phyloP scores from a whole-genome alignment of 1,140 invertebrate species.

The Pinna nobilis region DNA sequence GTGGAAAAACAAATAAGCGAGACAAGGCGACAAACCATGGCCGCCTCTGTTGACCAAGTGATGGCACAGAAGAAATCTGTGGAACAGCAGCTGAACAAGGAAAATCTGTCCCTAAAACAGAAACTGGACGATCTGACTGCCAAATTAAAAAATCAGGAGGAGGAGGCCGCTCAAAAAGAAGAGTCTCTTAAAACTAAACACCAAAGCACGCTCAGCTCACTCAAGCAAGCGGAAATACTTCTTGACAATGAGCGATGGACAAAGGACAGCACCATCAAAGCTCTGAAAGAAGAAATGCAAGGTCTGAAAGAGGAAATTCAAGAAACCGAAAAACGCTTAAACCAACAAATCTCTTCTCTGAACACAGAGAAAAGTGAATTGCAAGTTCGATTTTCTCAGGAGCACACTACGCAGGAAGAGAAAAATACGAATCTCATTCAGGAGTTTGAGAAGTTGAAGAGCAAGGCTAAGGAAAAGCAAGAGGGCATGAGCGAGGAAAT shows the following conservation, averaged over 20 bases:
- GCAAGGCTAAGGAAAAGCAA: conserved; percentile 10
- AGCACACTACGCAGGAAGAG: conserved; percentile 7
- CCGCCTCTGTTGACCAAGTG: conserved; percentile 28
- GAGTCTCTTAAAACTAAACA: conserved; percentile 29
- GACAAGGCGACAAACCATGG: conserved; percentile 35
- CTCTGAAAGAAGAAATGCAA: conserved; percentile 39
- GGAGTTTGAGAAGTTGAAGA: conserved; percentile 11
- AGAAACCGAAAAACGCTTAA: conserved; percentile 34
- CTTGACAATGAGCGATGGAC: conserved; percentile 44
- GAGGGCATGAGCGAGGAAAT: not conserved
- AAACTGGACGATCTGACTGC: conserved; percentile 14
- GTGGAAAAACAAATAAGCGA: conserved; percentile 39
- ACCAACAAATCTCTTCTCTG: conserved; percentile 17
- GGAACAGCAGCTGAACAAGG: conserved; percentile 24
- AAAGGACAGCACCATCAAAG: conserved; percentile 33
- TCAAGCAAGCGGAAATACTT: conserved; percentile 34
- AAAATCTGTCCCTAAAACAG: not conserved
- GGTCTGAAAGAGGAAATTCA: conserved; percentile 35
- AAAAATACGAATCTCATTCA: conserved; percentile 22
- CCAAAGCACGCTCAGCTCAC: not conserved
- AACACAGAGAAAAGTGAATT: conserved; percentile 7
- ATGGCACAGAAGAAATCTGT: conserved; percentile 24
- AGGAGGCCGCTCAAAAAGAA: conserved; percentile 10
- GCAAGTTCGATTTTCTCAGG: conserved; percentile 1
- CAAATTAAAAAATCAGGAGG: conserved; percentile 7